Conservation (phyloP, 2,797 vertebrate species). For the Lutjanus campechanus region DNA sequence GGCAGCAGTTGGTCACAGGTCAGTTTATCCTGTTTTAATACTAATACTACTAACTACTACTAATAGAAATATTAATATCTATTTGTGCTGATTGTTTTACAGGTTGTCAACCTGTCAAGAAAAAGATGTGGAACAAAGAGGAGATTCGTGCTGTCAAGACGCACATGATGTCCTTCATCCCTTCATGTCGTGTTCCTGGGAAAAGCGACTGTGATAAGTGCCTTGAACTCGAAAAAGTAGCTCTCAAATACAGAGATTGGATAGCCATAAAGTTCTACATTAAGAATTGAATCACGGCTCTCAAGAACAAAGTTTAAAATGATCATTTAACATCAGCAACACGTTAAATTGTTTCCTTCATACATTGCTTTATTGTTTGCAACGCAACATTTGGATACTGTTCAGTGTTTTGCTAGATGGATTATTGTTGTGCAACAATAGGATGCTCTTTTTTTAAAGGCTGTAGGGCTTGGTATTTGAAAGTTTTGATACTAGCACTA, state of each 20-base stretch:
- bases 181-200: neutral
- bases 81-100: neutral
- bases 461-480: too few relatives aligned
- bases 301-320: neutral
- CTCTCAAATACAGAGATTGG: neutral
- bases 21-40: too few relatives aligned
- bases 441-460: too few relatives aligned
- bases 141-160: neutral
- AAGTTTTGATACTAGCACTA: too few relatives aligned
- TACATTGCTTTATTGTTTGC: too few relatives aligned
- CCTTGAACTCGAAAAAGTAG: neutral
- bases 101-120: neutral
- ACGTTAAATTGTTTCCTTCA: too few relatives aligned
- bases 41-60: too few relatives aligned
- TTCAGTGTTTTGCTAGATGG: too few relatives aligned
- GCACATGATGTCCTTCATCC: neutral
- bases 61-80: too few relatives aligned
- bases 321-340: neutral
- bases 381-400: too few relatives aligned
- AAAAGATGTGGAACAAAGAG: neutral
- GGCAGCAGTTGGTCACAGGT: too few relatives aligned
- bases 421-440: too few relatives aligned
- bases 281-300: neutral
- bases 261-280: neutral
- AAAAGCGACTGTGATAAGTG: constrained; percentile 1